Conservation (phyloP, 2,113 vertebrate genomes). For the Peromyscus californicus region DNA sequence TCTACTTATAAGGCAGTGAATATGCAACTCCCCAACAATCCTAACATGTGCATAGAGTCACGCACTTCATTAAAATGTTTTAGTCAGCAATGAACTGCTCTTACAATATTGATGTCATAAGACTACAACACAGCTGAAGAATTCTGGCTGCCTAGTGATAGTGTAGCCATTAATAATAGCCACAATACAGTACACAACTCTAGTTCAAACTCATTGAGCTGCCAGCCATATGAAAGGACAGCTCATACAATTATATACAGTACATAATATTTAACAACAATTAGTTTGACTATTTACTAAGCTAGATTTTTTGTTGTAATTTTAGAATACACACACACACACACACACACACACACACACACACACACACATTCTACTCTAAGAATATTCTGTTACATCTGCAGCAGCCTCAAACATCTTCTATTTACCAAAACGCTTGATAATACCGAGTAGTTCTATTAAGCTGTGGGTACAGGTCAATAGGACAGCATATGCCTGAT, state of each 20-base stretch:
- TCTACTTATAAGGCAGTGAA: neutral
- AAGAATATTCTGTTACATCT: neutral
- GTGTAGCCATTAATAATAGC: neutral
- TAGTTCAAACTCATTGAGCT: neutral
- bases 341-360: too few relatives aligned
- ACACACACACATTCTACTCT: neutral
- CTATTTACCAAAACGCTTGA: neutral
- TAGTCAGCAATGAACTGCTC: neutral
- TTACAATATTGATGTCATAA: neutral
- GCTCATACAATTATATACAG: neutral
- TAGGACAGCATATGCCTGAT: neutral
- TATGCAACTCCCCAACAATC: neutral
- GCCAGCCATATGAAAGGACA: neutral
- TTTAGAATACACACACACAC: neutral
- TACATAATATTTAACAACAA: neutral
- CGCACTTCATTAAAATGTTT: neutral
- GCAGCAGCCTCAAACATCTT: neutral
- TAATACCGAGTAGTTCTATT: neutral
- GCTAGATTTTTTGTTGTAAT: neutral
- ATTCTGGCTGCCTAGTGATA: neutral
- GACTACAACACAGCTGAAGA: neutral
- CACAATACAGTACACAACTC: neutral
- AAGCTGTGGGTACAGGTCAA: neutral
- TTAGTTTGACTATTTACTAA: neutral
- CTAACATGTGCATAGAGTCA: neutral